Evolutionary conservation across 2,888 invertebrate species (phyloP), one percentile per base, ranked within the genome.

Genomic region (Sepiola atlantica): DNA sequence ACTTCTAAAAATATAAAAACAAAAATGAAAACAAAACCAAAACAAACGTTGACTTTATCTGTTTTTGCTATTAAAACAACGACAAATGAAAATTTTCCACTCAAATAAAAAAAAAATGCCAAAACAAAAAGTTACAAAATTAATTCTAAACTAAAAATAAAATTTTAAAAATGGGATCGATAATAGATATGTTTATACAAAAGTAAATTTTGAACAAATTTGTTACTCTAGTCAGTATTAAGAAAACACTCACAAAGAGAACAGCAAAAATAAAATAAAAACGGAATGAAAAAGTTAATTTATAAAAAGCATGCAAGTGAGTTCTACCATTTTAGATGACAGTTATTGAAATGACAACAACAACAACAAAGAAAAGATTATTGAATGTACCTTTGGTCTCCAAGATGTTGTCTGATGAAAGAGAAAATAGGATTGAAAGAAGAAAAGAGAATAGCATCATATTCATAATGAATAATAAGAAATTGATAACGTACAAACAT

Each of bases 381-480:
- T 77, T 77, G 77, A 77, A 77, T 77, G 77, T 77, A 77, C 77
- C 77, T 77, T 77, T 77, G 77, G 1, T 77, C 77, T 77, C 77
- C 77, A 77, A 77, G 77, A 16, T 77, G 77, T 77, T 77, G 77
- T 77, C 77, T 77, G 77, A 32, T 77, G 77, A 32, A 77, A 77
- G n/a, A 77, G n/a, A 77, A 77, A 77, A 77, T n/a, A 77, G 77
- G n/a, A 77, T n/a, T 77, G 77, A 77, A 77, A 32, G 77, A 77
- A n/a, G 14, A n/a, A 45, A 45, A 45, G 14, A 32, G n/a, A n/a
- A 77, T 77, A 77, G 77, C 18, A 4, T 18, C 1, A 61, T n/a
- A 77, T 77, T 77, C 77, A n/a, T 16, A 77, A 4, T 77, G 77
- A 77, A 77, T n/a, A 77, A 12, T n/a, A 32, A n/a, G 10, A 77